Conservation (phyloP, 2,113 vertebrate species). For the Clarias magur region DNA sequence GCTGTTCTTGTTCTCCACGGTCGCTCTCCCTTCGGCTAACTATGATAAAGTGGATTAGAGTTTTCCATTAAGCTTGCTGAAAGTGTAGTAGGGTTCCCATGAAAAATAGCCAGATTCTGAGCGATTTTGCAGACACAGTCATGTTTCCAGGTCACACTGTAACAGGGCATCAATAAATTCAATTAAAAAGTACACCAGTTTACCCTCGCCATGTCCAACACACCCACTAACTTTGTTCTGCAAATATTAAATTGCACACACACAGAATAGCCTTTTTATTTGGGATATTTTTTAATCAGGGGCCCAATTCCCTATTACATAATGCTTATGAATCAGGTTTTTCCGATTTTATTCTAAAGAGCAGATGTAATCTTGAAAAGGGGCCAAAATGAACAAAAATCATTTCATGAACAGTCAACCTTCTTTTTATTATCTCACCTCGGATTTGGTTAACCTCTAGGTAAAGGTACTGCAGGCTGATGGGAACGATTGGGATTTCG, state of each 20-base stretch:
- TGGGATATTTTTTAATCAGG: neutral
- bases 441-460: conserved; percentile 75
- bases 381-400: neutral
- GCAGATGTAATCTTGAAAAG: neutral
- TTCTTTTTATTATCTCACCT: conserved; percentile 59
- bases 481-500: conserved; percentile 66
- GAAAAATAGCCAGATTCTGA: neutral
- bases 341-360: neutral
- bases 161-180: neutral
- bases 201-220: neutral
- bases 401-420: neutral
- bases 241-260: neutral
- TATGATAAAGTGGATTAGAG: neutral
- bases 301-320: conserved; percentile 3
- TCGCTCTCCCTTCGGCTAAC: neutral
- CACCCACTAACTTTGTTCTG: neutral
- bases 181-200: neutral
- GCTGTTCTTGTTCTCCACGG: conserved; percentile 1
- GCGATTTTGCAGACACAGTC: neutral
- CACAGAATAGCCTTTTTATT: neutral
- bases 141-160: neutral
- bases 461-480: conserved; percentile 73
- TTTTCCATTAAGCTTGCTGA: neutral
- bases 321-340: neutral
- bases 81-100: neutral